phyloP scores from a whole-genome alignment of 2,113 vertebrate species.

The Candoia aspera region DNA sequence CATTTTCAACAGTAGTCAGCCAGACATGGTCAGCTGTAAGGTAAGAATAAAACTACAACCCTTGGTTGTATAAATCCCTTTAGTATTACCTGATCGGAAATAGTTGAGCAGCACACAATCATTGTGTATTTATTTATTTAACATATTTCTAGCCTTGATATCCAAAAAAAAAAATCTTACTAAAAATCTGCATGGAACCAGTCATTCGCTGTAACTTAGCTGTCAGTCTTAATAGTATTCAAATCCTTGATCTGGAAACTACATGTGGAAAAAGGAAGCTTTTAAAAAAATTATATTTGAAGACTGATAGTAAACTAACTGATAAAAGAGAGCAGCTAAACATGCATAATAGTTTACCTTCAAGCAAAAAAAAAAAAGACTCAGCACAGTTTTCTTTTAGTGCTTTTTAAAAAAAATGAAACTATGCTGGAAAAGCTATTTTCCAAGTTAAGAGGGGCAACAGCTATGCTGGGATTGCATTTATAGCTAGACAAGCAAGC shows the following conservation, averaged over 20 bases:
- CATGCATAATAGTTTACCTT: constrained; percentile 49
- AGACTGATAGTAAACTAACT: constrained; percentile 11
- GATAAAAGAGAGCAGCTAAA: constrained; percentile 43
- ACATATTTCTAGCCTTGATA: neutral
- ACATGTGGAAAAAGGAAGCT: neutral
- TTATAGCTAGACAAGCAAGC: constrained; percentile 13
- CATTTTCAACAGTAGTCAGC: neutral
- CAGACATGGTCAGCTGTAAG: neutral
- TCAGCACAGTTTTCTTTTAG: constrained; percentile 50
- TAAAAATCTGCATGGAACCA: neutral
- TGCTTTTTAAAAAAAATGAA: constrained; percentile 44
- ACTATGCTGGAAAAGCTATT: constrained; percentile 54
- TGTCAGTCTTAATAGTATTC: constrained; percentile 6
- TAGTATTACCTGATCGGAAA: neutral
- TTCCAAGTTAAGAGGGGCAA: constrained; percentile 45
- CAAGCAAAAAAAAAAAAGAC: constrained; percentile 63
- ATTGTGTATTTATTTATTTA: neutral
- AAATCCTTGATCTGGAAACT: neutral
- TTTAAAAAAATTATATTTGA: neutral
- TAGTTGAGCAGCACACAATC: neutral
- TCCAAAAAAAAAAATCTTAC: neutral
- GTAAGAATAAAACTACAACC: neutral
- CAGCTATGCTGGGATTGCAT: constrained; percentile 18
- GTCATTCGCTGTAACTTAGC: neutral
- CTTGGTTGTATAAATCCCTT: neutral